Evolutionary conservation across 2,888 invertebrate species (phyloP).

Genomic region (Odontomyia ornata): DNA sequence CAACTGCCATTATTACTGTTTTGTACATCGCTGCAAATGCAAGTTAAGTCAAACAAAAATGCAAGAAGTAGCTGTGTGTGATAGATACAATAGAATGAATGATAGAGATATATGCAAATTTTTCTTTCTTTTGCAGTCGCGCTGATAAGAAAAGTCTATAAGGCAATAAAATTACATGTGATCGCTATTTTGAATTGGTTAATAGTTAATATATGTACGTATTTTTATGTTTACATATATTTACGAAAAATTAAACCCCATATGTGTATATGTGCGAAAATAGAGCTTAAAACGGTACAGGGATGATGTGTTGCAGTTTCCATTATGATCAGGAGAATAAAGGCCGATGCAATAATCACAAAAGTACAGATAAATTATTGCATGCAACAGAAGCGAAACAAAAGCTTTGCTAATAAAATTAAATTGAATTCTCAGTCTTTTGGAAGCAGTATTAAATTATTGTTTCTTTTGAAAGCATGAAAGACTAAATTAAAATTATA

Average conservation of each 20-base stretch:
- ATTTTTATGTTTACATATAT: not conserved
- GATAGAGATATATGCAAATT: conserved; percentile 35
- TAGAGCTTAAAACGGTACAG: not conserved
- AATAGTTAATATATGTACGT: not conserved
- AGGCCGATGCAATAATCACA: too few species aligned
- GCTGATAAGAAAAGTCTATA: conserved; percentile 6
- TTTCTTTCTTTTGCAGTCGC: conserved; percentile 32
- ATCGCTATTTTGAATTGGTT: not conserved
- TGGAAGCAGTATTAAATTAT: too few species aligned
- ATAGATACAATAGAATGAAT: conserved; percentile 17
- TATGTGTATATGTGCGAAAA: not conserved
- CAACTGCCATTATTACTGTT: conserved; percentile 64
- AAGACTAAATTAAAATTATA: too few species aligned
- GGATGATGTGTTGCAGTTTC: not conserved
- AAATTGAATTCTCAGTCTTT: too few species aligned
- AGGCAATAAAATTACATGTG: not conserved
- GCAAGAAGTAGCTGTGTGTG: conserved; percentile 43
- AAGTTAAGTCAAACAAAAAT: conserved; percentile 49
- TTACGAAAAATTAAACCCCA: conserved; percentile 1
- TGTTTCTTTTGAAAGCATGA: too few species aligned
- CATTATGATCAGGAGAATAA: not conserved
- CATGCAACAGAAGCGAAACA: too few species aligned
- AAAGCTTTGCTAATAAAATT: too few species aligned
- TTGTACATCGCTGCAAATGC: conserved; percentile 63
- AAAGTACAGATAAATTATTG: too few species aligned